Base-by-base conservation (phyloP, 2,888 invertebrate species). In the Epinotia ramella region DNA sequence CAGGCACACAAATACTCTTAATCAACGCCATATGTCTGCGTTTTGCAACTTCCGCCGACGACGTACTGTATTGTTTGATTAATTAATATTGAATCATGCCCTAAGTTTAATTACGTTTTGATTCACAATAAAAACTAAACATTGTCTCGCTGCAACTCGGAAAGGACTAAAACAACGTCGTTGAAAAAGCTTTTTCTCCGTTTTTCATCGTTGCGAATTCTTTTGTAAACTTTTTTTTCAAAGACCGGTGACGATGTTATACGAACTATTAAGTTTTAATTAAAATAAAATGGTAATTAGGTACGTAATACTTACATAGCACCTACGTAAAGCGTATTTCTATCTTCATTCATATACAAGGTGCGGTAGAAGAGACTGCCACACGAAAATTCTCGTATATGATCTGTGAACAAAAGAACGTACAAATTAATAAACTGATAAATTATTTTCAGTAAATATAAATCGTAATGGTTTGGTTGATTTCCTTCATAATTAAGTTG, bases 331-430 rank as follows among this genome's bases (percentile, higher is more conserved):
- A 96, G 94, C 79, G 94, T 93, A 83, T 95, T 95, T 84, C 94
- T 91, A 81, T 95, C 94, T 84, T 95, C 93, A 83, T 95, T 95
- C 87, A 96, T 88, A 86, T 95, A 95, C 79, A 96, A 89, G 44
- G 96, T 95, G 81, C 96, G 94, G 88, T 96, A 96, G 87, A 95
- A 96, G 78, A 95, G 92, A 81, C 93, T 95, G 64, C 96, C 96
- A 83, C 96, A 96, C 49, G 95, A 92, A 87, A 96, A 96, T 81
- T 95, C 95, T 82, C 95, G 90, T 84, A 95, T 95, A 87, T 95
- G 95, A 94, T 95, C 95, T 96, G 95, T 73, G 75, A 95, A 94
- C 80, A 81, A 88, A 84, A 84, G 81, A 87, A 87, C 88, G 83
- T 40, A 62, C 12, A 40, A 24, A 56, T 67, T 63, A 24, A 62